Evolutionary conservation across 2,113 vertebrate species (phyloP), one percentile per base, ranked within the genome.

Genomic region (Paramormyrops kingsleyae): DNA sequence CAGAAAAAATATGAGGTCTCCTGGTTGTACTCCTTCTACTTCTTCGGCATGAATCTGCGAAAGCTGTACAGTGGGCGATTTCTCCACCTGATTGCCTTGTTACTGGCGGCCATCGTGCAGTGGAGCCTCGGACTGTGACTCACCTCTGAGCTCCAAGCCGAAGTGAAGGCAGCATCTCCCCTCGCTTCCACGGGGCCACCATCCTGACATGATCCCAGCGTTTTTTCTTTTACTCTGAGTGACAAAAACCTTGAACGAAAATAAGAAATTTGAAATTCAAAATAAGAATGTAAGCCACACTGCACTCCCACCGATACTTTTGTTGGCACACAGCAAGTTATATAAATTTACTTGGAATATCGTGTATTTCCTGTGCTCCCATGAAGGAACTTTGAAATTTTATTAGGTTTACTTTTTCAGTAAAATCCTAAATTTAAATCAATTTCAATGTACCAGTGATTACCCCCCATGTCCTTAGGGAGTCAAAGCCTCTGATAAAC

Each of bases 1-100:
- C 50, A 21, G 53, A 88, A 88, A 62, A 35, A 66, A 62, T 44
- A 44, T 5, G 47, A 52, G n/a, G 21, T 49, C 35, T 59, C 31
- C 35, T 42, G 27, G 13, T 49, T 44, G 24, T 89, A 39, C 8
- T 50, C 21, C n/a, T 24, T 3, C n/a, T 70, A 5, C 84, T 35
- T 52, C 47, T 70, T 50, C 7, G 13, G n/a, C 4, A 12, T 59
- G 92, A 92, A 92, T 92, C 53, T 19, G 5, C 13, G 1, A 27
- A 91, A 92, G 87, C 90, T 92, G 47, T 27, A 77, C 90, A 89
- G 62, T 90, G 49, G 46, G 46, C 47, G 39, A 89, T 91, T 92
- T 66, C 89, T 91, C 92, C 31, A 21, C 24, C 27, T 15, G 49
- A 59, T 49, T 88, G 89, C 89, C 91, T 91, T 87, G 91, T 91